Evolutionary conservation across 2,888 invertebrate genomes (phyloP), one percentile per base, ranked within the genome.

Genomic region (Dendrolimus houi): DNA sequence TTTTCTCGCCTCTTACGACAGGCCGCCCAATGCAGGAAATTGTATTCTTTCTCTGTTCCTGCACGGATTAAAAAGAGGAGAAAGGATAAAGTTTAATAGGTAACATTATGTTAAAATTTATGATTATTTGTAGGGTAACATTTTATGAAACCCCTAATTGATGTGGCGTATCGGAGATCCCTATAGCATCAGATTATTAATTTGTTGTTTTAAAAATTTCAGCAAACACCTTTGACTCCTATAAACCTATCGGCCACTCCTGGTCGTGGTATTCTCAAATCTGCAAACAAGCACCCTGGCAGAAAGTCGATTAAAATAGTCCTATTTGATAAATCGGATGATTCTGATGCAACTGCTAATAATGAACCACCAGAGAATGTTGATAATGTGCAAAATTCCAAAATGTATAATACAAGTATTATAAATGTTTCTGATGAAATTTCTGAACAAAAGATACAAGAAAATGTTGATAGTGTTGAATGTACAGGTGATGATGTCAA

Each of bases 251-350:
- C 68, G 52, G 85, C 85, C 0, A 88, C 88, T 0, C 88, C 89
- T 0, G 84, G 77, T 0, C 79, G 84, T 1, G 88, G 89, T 61
- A 88, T 89, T 52, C 77, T 89, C 2, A 89, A 89, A 55, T 70
- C 75, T 0, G 52, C 68, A 1, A 75, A 69, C 1, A 70, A 62
- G 9, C 78, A 75, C 61, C 64, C 77, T 0, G 62, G 60, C n/a
- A 79, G 77, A 14, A 85, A 85, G 57, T 80, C 83, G 1, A 75
- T 82, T 41, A 87, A 87, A 68, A 68, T 81, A 0, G 87, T 88
- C 0, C 70, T 87, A 0, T 88, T 89, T 59, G 67, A 81, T 55
- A 65, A 77, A 7, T 69, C 73, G 0, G 79, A 81, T 55, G 41
- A 56, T 6, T 47, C 12, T 10, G 47, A 47, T 10, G 9, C 9